Conservation (phyloP, 2,888 invertebrate genomes). For the Polyploca ridens region DNA sequence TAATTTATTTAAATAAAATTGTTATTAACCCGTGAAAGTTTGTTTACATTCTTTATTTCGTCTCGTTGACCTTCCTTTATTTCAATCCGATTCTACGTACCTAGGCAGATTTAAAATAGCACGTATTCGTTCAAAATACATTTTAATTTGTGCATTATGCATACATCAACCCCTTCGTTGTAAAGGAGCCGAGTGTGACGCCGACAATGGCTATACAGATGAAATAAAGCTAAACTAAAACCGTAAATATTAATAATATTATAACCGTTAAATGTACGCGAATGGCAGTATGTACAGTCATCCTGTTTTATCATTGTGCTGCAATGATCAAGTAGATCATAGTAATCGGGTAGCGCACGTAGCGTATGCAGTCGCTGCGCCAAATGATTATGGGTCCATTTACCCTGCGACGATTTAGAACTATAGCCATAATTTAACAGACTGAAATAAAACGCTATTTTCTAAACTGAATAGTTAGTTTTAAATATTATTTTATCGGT, state of each 20-base stretch:
- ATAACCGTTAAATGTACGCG: not conserved
- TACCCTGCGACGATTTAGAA: not conserved
- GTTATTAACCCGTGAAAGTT: too few species aligned
- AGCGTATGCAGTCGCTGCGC: conserved; percentile 1
- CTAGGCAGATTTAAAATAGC: not conserved
- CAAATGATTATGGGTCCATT: not conserved
- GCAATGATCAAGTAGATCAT: conserved; percentile 18
- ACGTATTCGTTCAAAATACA: not conserved
- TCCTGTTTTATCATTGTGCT: conserved; percentile 24
- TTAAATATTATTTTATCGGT: too few species aligned
- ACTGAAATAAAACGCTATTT: conserved; percentile 14
- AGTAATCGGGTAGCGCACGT: not conserved
- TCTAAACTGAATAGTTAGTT: too few species aligned
- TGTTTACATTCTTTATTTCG: too few species aligned
- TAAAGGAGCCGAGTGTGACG: not conserved
- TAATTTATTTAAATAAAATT: not conserved
- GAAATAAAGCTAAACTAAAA: conserved; percentile 7
- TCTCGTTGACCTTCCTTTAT: not conserved
- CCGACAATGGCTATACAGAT: not conserved
- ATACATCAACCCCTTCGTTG: not conserved
- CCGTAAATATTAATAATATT: not conserved
- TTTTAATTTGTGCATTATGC: not conserved
- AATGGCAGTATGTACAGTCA: conserved; percentile 17
- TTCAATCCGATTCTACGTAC: not conserved
- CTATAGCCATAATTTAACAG: not conserved